A percentile compares a stretch with the other conserved stretches of the same genome.
Conservation (phyloP, 37 sponge, comb jelly and placozoan species). For the Spongilla lacustris region DNA sequence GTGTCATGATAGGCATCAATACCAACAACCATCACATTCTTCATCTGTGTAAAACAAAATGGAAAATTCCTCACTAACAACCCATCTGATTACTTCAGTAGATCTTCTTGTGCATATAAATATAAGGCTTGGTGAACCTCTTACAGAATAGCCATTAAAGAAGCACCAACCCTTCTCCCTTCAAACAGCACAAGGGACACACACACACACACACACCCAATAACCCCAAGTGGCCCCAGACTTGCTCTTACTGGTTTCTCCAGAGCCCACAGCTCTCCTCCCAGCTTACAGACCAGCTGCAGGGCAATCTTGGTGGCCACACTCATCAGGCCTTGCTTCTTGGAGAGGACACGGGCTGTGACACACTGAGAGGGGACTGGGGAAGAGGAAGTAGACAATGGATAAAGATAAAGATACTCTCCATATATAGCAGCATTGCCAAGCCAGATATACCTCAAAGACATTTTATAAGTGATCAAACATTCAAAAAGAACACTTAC, state of each 20-base stretch:
- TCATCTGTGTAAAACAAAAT: slow-evolving; percentile 47
- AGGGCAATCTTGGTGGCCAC: slow-evolving; percentile 92
- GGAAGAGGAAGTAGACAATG: not conserved
- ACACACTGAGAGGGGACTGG: slow-evolving; percentile 85
- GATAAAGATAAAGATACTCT: too few species aligned
- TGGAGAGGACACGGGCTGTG: slow-evolving; percentile 71
- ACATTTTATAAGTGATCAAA: too few species aligned
- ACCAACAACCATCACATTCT: slow-evolving; percentile 94
- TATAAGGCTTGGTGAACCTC: too few species aligned
- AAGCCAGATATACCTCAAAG: too few species aligned
- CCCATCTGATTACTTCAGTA: too few species aligned
- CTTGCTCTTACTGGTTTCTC: slow-evolving; percentile 83
- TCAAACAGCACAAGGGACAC: too few species aligned
- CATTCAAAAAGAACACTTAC: too few species aligned
- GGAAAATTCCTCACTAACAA: too few species aligned
- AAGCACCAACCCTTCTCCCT: too few species aligned
- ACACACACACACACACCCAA: not conserved
- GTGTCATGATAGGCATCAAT: slow-evolving; percentile 97
- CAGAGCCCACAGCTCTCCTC: slow-evolving; percentile 92
- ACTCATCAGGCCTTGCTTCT: slow-evolving; percentile 86
- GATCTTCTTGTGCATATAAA: too few species aligned
- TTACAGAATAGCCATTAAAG: too few species aligned
- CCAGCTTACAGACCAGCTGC: slow-evolving; percentile 96
- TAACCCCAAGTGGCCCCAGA: not conserved
- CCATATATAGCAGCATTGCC: too few species aligned